phyloP scores from a whole-genome alignment of 2,888 invertebrate species.

The Andrena chrysosceles region DNA sequence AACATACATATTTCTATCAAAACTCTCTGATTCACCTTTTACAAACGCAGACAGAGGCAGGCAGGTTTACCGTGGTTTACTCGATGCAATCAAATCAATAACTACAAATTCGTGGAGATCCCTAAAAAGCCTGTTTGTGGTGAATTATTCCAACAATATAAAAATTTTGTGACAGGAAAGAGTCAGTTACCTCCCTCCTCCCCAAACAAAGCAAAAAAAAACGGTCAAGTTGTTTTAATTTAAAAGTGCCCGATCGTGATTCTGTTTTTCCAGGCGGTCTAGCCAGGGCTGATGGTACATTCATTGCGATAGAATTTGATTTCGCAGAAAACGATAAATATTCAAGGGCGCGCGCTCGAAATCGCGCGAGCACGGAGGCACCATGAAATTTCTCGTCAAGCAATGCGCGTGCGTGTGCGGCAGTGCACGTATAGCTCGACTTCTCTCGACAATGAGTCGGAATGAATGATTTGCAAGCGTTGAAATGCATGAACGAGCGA shows the following conservation, averaged over 20 bases:
- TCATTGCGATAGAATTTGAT: slow-evolving; percentile 70
- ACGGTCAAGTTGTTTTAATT: slow-evolving; percentile 48
- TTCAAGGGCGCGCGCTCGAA: slow-evolving; percentile 66
- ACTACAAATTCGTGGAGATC: too few species aligned
- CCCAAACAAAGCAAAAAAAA: background rate
- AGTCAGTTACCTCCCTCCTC: background rate
- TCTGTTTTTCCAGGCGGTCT: slow-evolving; percentile 48
- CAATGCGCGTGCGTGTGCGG: slow-evolving; percentile 40
- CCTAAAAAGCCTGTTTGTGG: too few species aligned
- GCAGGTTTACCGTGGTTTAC: too few species aligned
- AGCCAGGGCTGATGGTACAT: slow-evolving; percentile 57
- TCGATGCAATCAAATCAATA: too few species aligned
- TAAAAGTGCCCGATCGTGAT: slow-evolving; percentile 45
- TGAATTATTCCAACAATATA: background rate
- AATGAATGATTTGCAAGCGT: slow-evolving; percentile 77
- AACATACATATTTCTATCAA: too few species aligned
- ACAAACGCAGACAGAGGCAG: too few species aligned
- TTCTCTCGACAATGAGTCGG: slow-evolving; percentile 74
- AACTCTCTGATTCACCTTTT: too few species aligned
- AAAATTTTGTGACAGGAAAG: background rate
- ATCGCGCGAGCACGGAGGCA: background rate
- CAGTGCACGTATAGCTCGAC: slow-evolving; percentile 65
- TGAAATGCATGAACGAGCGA: slow-evolving; percentile 78
- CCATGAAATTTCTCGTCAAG: background rate
- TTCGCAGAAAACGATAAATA: slow-evolving; percentile 73